Evolutionary conservation across 2,797 vertebrate species (phyloP), one percentile per base, ranked within the genome.

Genomic region (Tachyglossus aculeatus): DNA sequence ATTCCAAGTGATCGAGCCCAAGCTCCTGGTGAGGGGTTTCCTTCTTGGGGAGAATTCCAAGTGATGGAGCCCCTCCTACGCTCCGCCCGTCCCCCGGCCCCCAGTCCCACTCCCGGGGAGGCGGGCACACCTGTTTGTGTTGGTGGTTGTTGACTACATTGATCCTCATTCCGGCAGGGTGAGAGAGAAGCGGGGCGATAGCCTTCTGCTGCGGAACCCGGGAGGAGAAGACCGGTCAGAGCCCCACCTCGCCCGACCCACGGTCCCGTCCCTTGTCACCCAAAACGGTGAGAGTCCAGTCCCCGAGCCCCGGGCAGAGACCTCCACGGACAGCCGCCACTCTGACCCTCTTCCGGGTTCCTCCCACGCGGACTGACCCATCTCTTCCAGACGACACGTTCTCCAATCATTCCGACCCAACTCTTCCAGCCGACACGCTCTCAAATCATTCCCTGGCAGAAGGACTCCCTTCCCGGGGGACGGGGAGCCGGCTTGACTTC

Each of bases 131-230:
- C 93, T 93, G 90, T 88, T 90, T 93, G 29, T 86, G 83, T 15
- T 89, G 90, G 69, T 91, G 90, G 73, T 88, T 92, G 80, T 94
- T 94, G 81, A 94, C 88, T 19, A 94, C 92, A n/a, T 94, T 94
- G 88, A 94, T 93, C 83, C 88, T 91, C 93, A 94, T 94, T 83
- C 92, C 92, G 55, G 92, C 84, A 39, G 91, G 82, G 52, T 92
- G 86, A 66, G 88, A 43, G 25, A 90, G 89, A 57, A 87, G 75
- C 21, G 91, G 78, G 51, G 80, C 74, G 38, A 82, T 34, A 63
- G 90, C 69, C 59, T 92, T 94, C 78, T 93, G 91, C 90, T 94
- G 86, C 74, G 88, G 78, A 61, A 87, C 74, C 67, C 73, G 69
- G 55, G 78, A 87, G 67, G n/a, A 79, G 47, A 13, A 36, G 43